Base-by-base conservation (phyloP, 2,888 invertebrate genomes). In the Strigamia transsilvanica region DNA sequence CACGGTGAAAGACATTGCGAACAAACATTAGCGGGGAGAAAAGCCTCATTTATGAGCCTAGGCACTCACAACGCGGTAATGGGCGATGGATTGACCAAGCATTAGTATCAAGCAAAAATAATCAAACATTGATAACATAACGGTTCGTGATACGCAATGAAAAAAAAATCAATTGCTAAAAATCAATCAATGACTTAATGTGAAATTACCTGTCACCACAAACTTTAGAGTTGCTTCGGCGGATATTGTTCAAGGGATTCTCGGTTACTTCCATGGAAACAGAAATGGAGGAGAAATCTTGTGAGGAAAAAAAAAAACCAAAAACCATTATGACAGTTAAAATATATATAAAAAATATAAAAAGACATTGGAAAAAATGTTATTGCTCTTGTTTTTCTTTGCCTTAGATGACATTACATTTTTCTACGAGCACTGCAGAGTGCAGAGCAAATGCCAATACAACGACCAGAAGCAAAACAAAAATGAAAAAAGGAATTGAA, bases 221-320 rank as follows among this genome's bases (percentile, higher is more conserved):
- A 13, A 98, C 93, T 91, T 94, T 94, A 86, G 93, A 95, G 84
- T 91, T 91, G 86, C 95, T 95, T 51, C 86, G 42, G 27, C 73
- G 77, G 23, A 46, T 42, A 15, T 83, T 80, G 13, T 2, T 41
- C 41, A 46, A 27, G 46, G 13, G 0, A 15, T 84, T 83, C 12
- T 66, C 92, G 84, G 83, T 89, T 87, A 41, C 84, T 15, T 91
- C 89, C 66, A 94, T 87, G 3, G 91, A 89, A 79, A 93, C 86
- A 23, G 88, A 86, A 61, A 93, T 89, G 51, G 89, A 84, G 77
- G 88, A 21, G 85, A 88, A 90, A 90, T 81, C 90, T 92, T 92
- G 86, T 83, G 87, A 86, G 81, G 21, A 80, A 82, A 82, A 81
- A 81, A 51, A 56, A 80, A 73, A 56, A 51, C 13, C 79, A 66